phyloP scores from a whole-genome alignment of 1,140 invertebrate genomes.

The Nasonia giraulti region DNA sequence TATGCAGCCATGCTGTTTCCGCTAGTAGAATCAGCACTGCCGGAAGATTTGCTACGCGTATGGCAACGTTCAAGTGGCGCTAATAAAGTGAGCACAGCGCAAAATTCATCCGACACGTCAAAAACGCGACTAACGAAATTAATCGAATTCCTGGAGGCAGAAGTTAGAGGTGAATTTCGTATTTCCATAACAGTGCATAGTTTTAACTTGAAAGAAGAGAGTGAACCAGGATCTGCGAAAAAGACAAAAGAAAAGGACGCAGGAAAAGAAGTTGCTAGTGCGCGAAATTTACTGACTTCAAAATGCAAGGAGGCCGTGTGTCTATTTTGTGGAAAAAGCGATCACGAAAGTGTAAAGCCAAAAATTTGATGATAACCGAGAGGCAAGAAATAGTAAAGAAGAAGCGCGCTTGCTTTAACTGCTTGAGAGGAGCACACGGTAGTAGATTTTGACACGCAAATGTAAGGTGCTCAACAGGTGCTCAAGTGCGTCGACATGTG shows the following conservation, averaged over 20 bases:
- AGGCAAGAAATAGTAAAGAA: not conserved
- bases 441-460: conserved; percentile 22
- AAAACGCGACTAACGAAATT: not conserved
- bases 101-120: not conserved
- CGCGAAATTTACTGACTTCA: not conserved
- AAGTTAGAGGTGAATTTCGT: not conserved
- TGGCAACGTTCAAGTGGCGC: conserved; percentile 6
- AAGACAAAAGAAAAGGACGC: not conserved
- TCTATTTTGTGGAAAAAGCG: not conserved
- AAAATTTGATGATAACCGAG: not conserved
- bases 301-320: not conserved
- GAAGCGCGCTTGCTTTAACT: conserved; percentile 48
- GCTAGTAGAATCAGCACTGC: no score
- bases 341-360: conserved; percentile 16
- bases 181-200: not conserved
- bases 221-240: not conserved
- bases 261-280: not conserved
- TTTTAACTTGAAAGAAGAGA: not conserved
- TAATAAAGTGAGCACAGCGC: not conserved
- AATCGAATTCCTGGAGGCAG: not conserved
- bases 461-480: conserved; percentile 19
- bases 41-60: no score
- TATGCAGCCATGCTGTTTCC: no score
- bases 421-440: conserved; percentile 35
- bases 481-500: conserved; percentile 40